Percentiles rank a stretch among this genome's conserved stretches.
Evolutionary conservation across 2,888 invertebrate genomes (phyloP).

Genomic region (Diogma glabrata): DNA sequence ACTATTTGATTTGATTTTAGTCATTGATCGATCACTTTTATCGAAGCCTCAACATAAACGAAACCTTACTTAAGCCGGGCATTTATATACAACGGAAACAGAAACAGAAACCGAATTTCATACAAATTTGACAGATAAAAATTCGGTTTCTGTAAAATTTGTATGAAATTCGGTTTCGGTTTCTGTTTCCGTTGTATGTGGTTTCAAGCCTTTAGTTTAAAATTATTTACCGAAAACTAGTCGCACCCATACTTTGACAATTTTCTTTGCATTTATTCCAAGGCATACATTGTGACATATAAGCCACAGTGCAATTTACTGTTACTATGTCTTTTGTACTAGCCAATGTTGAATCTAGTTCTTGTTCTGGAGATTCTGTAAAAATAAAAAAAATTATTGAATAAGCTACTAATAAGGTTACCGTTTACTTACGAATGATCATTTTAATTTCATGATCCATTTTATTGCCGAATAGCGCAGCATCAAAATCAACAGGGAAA

Average conservation of each 20-base stretch:
- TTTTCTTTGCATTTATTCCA: conserved; percentile 74
- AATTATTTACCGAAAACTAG: conserved; percentile 27
- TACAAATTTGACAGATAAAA: too few species aligned
- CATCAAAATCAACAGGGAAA: conserved; percentile 63
- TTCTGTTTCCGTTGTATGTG: too few species aligned
- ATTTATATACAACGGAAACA: too few species aligned
- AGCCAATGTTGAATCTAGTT: conserved; percentile 38
- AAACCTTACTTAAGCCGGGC: too few species aligned
- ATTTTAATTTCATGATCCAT: conserved; percentile 58
- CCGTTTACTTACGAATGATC: conserved; percentile 59
- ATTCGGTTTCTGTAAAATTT: too few species aligned
- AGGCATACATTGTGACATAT: conserved; percentile 80
- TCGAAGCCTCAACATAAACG: not conserved
- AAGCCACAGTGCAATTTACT: conserved; percentile 85
- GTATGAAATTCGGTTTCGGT: too few species aligned
- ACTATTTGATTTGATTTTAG: too few species aligned
- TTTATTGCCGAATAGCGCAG: conserved; percentile 50
- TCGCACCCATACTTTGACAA: conserved; percentile 43
- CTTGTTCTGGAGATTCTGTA: conserved; percentile 55
- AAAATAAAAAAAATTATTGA: too few species aligned
- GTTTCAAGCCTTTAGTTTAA: too few species aligned
- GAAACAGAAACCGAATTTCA: too few species aligned
- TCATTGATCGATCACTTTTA: too few species aligned
- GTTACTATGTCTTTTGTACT: conserved; percentile 45
- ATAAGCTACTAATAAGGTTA: too few species aligned